phyloP scores from a whole-genome alignment of 2,888 invertebrate genomes.

The Mythimna albipuncta region DNA sequence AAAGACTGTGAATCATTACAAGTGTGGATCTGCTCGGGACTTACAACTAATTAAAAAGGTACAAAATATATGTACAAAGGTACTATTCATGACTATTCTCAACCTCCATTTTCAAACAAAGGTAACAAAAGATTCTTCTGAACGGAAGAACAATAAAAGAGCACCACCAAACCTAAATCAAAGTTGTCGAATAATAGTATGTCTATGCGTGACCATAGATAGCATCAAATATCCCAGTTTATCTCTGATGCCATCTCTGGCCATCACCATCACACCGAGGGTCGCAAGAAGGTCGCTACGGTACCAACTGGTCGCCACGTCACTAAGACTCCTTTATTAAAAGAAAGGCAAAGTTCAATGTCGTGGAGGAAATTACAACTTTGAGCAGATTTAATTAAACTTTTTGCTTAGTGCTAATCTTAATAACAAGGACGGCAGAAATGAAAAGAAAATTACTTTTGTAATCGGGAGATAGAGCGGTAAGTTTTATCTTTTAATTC shows the following conservation, averaged over 20 bases:
- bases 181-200: slow-evolving; percentile 32
- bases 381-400: slow-evolving; percentile 39
- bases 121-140: background rate
- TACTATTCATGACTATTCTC: background rate
- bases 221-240: slow-evolving; percentile 41
- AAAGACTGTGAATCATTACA: too few relatives aligned
- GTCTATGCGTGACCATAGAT: slow-evolving; percentile 52
- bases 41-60: too few relatives aligned
- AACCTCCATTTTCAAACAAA: background rate
- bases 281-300: slow-evolving; percentile 26
- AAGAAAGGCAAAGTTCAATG: slow-evolving; percentile 42
- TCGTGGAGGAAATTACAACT: slow-evolving; percentile 15
- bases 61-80: too few relatives aligned
- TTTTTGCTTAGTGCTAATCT: slow-evolving; percentile 29
- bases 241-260: slow-evolving; percentile 37
- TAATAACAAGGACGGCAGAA: slow-evolving; percentile 23
- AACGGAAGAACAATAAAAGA: slow-evolving; percentile 10
- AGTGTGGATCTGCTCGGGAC: too few relatives aligned
- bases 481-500: slow-evolving; percentile 1
- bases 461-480: background rate
- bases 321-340: slow-evolving; percentile 37
- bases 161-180: slow-evolving; percentile 37
- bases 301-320: slow-evolving; percentile 22
- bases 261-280: slow-evolving; percentile 41
- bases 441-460: slow-evolving; percentile 18